phyloP scores from a whole-genome alignment of 2,113 vertebrate species.

The Orthonyx spaldingii region DNA sequence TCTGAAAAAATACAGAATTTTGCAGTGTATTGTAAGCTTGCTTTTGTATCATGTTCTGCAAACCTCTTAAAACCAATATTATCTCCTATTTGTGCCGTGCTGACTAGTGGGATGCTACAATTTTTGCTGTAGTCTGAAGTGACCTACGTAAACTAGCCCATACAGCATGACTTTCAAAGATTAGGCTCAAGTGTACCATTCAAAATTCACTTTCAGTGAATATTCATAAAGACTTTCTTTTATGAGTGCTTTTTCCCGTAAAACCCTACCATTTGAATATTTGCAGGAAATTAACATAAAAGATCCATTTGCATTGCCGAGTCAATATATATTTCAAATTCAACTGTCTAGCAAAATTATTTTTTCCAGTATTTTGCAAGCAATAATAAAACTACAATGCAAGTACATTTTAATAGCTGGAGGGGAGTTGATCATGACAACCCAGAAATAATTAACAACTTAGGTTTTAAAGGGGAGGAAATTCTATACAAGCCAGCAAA shows the following conservation, averaged over 20 bases:
- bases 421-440: constrained; percentile 51
- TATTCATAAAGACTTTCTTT: constrained; percentile 11
- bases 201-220: constrained; percentile 21
- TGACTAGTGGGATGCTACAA: background rate
- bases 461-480: constrained; percentile 59
- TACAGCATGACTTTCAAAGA: background rate
- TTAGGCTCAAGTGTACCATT: constrained; percentile 1
- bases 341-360: constrained; percentile 28
- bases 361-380: constrained; percentile 38
- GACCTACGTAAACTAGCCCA: background rate
- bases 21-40: background rate
- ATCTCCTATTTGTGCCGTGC: background rate
- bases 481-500: constrained; percentile 49
- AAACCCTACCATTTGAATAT: constrained; percentile 28
- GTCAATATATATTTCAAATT: constrained; percentile 55
- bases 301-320: constrained; percentile 1
- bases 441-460: constrained; percentile 66
- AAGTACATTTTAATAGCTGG: constrained; percentile 59
- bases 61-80: background rate
- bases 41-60: background rate
- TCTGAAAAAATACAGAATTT: background rate
- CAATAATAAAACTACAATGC: constrained; percentile 60
- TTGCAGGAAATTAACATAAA: constrained; percentile 42
- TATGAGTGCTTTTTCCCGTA: background rate
- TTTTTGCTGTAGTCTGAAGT: background rate